phyloP scores from a whole-genome alignment of 2,113 vertebrate genomes.

The Marmota flaviventris region DNA sequence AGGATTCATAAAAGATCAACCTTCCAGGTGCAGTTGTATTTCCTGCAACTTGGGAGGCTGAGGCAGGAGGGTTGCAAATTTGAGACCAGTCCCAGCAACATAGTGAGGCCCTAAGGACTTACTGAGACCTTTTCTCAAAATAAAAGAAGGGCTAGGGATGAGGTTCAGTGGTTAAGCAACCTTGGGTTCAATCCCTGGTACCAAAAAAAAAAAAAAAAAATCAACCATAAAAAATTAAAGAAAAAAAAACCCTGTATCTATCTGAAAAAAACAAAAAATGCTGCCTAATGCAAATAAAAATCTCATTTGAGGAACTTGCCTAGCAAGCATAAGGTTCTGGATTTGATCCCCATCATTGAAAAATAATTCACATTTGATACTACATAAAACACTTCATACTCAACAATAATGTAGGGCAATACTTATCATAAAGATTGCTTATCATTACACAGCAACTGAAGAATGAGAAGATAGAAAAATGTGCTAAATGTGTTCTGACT shows the following conservation, averaged over 20 bases:
- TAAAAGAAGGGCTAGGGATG: no score
- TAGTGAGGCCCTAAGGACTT: no score
- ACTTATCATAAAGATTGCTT: not conserved
- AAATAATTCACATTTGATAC: not conserved
- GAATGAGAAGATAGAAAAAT: not conserved
- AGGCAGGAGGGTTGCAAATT: no score
- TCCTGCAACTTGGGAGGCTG: no score
- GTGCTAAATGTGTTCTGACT: not conserved
- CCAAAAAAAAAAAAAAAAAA: no score
- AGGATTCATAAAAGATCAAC: constrained; percentile 23
- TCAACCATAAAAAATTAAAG: not conserved
- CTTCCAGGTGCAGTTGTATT: no score
- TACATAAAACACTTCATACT: not conserved
- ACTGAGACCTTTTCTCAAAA: no score
- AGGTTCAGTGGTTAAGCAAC: no score
- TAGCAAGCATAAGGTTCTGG: not conserved
- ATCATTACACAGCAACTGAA: not conserved
- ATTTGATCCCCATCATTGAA: not conserved
- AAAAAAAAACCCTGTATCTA: not conserved
- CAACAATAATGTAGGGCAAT: not conserved
- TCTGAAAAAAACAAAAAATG: not conserved
- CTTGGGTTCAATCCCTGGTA: no score
- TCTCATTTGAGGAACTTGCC: not conserved
- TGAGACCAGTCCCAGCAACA: no score
- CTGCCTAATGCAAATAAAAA: constrained; percentile 25